Percentiles rank a stretch among this genome's conserved stretches.
Evolutionary conservation across 1,140 invertebrate genomes (phyloP).

Genomic region (Agrypnia vestita): DNA sequence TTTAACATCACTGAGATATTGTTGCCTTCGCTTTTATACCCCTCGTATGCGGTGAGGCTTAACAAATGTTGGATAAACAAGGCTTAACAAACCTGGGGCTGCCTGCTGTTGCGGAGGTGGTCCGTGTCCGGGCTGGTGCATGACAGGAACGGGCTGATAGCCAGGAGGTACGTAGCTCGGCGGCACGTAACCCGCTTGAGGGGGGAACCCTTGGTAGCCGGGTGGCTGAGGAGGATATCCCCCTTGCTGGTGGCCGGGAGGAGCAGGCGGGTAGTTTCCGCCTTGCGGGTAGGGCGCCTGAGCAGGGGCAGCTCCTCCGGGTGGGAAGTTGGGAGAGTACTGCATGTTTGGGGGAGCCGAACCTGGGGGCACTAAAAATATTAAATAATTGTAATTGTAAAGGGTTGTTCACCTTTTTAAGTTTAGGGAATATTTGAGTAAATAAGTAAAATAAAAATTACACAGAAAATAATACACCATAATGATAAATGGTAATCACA

Average conservation of each 20-base stretch:
- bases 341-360: not conserved
- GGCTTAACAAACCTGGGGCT: constrained; percentile 33
- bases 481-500: too few relatives aligned
- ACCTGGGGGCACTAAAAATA: not conserved
- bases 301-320: constrained; percentile 64
- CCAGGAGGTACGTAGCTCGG: constrained; percentile 47
- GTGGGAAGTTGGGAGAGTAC: constrained; percentile 68
- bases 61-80: too few relatives aligned
- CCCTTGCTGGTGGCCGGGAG: constrained; percentile 62
- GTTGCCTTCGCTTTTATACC: too few relatives aligned
- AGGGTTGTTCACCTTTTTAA: not conserved
- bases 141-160: constrained; percentile 61
- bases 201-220: constrained; percentile 62
- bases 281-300: constrained; percentile 60
- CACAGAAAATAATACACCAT: too few relatives aligned
- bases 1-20: too few relatives aligned
- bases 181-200: constrained; percentile 62
- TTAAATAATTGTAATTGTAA: not conserved
- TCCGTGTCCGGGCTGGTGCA: constrained; percentile 66
- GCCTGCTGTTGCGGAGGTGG: constrained; percentile 56
- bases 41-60: too few relatives aligned
- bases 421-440: not conserved
- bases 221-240: constrained; percentile 61
- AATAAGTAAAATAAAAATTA: not conserved
- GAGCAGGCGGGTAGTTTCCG: constrained; percentile 57